Evolutionary conservation across 2,113 vertebrate genomes (phyloP).

Genomic region (Sturnus vulgaris): DNA sequence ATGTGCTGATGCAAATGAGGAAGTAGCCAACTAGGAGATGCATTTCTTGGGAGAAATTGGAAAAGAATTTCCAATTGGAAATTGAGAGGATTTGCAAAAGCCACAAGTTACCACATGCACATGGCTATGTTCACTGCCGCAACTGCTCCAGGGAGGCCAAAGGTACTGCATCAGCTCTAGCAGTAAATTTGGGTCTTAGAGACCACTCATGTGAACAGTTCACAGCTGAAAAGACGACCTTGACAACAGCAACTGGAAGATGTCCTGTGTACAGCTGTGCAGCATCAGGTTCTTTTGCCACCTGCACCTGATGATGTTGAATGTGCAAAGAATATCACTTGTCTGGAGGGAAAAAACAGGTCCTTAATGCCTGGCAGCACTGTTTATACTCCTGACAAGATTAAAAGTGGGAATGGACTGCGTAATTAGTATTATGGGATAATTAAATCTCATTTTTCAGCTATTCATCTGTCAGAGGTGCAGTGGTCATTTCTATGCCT

Average conservation of each 20-base stretch:
- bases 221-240: background rate
- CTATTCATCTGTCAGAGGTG: background rate
- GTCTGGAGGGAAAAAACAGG: background rate
- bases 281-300: background rate
- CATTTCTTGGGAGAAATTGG: background rate
- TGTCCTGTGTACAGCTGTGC: background rate
- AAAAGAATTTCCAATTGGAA: background rate
- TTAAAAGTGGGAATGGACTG: background rate
- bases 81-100: background rate
- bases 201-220: background rate
- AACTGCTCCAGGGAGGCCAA: background rate
- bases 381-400: background rate
- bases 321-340: background rate
- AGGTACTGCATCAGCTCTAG: background rate
- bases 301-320: background rate
- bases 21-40: background rate
- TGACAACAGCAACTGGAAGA: background rate
- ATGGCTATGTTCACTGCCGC: background rate
- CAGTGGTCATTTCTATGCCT: background rate
- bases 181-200: background rate
- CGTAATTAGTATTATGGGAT: background rate
- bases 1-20: conserved; percentile 6
- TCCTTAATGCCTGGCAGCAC: background rate
- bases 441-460: background rate
- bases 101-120: background rate